A percentile compares a stretch with the other conserved stretches of the same genome.
These are phyloP conservation scores for Cremastobaeus sp. DNA, from an alignment of 2,888 invertebrate genomes.

Conservation along the genomic window DNA sequence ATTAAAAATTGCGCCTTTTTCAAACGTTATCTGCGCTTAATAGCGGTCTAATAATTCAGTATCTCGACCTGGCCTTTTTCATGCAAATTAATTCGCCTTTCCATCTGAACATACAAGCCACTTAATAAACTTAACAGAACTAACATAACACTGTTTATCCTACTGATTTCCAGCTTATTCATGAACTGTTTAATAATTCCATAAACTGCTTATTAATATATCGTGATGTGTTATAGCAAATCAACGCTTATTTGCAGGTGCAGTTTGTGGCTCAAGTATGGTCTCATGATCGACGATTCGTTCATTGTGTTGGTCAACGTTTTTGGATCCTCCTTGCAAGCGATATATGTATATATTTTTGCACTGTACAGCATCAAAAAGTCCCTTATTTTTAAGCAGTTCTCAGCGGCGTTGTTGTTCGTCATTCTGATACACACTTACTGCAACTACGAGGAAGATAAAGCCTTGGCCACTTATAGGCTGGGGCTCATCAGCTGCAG, in stretches of 20 bases:
- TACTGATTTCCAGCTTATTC: no score
- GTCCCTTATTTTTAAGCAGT: conserved; percentile 82
- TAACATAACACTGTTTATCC: no score
- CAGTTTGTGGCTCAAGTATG: conserved; percentile 89
- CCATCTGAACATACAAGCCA: no score
- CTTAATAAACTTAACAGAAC: no score
- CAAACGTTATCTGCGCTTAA: no score
- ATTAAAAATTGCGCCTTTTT: no score
- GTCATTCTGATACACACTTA: conserved; percentile 82
- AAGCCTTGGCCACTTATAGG: conserved; percentile 80
- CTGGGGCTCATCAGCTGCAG: conserved; percentile 86
- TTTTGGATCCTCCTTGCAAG: conserved; percentile 86
- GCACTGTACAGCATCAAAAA: conserved; percentile 87
- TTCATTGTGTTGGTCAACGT: conserved; percentile 87
- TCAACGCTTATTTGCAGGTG: conserved; percentile 81
- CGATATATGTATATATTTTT: conserved; percentile 85
- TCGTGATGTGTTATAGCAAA: neutral
- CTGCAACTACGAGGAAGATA: conserved; percentile 80
- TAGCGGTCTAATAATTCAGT: no score
- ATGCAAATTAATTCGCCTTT: no score
- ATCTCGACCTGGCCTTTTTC: no score
- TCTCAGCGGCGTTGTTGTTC: conserved; percentile 80
- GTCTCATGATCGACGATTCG: conserved; percentile 84
- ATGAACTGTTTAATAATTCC: conserved; percentile 6
- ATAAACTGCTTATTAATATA: neutral